phyloP scores from a whole-genome alignment of 2,113 vertebrate species.

The Mus pahari region DNA sequence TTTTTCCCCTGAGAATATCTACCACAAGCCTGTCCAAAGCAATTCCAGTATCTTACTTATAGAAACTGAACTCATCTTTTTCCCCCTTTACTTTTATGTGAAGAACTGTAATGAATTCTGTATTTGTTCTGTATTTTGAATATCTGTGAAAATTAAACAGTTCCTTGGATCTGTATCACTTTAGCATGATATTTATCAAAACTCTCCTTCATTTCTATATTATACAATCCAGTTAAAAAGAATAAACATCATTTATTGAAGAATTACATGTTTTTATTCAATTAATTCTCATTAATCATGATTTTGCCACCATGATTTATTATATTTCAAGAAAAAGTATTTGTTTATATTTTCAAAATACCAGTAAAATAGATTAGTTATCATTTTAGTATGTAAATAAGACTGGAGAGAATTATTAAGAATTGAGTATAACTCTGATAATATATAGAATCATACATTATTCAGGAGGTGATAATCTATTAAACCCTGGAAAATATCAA shows the following conservation, averaged over 20 bases:
- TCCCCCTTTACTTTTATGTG: conserved; percentile 62
- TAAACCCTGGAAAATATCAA: neutral
- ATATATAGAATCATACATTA: conserved; percentile 19
- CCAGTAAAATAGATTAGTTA: neutral
- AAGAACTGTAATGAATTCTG: conserved; percentile 70
- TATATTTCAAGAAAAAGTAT: conserved; percentile 41
- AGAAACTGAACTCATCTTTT: conserved; percentile 70
- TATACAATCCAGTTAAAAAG: conserved; percentile 40
- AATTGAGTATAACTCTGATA: conserved; percentile 13
- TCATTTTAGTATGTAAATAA: conserved; percentile 29
- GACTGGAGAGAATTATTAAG: neutral
- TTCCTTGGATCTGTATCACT: conserved; percentile 39
- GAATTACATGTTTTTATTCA: conserved; percentile 24
- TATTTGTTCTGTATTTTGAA: conserved; percentile 69
- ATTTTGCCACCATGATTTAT: conserved; percentile 39
- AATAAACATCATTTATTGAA: conserved; percentile 46
- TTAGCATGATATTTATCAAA: conserved; percentile 36
- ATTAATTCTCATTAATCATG: conserved; percentile 44
- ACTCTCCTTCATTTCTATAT: conserved; percentile 54
- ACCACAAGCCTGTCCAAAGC: conserved; percentile 66
- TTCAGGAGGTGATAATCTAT: neutral
- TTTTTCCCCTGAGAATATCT: conserved; percentile 69
- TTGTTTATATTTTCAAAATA: conserved; percentile 45
- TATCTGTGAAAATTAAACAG: conserved; percentile 49
- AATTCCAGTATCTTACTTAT: conserved; percentile 69